Base-by-base conservation (phyloP, 2,113 vertebrate genomes). In the Xiphophorus maculatus region DNA sequence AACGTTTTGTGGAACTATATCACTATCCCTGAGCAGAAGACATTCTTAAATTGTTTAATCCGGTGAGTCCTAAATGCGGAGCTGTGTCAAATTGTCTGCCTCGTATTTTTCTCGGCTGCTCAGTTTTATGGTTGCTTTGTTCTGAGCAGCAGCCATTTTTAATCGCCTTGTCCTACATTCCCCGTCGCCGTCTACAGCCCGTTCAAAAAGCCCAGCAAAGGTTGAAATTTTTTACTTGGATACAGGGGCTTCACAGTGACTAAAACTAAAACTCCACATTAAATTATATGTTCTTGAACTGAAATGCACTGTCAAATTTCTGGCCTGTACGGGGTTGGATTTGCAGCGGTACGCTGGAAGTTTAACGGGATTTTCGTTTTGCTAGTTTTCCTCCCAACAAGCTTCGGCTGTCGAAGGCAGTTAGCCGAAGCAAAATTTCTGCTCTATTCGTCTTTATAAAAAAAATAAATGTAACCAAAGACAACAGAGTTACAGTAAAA, bases 121-220 rank as follows among this genome's bases (percentile, higher is more conserved):
- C 82, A 65, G 84, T 89, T 93, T 93, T 93, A 93, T 92, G 93
- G 92, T 93, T 88, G 95, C 94, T 95, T 95, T 95, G 95, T 95
- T 95, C 94, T 93, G 90, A 79, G 90, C 87, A 92, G 94, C 94
- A 90, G 95, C 95, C 95, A 95, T 95, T 92, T 95, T 95, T 94
- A 95, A 94, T 94, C 93, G 92, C 83, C 90, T 91, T 87, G 90
- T 91, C 90, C 90, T 92, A 89, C 80, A 89, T 92, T 90, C 75
- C 75, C 79, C 80, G 80, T 87, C 83, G 75, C 86, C 80, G 77
- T 79, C 66, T 81, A 74, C 80, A 51, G 61, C 65, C 77, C 85
- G 68, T 27, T 58, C 66, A 33, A 40, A 77, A 77, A 79, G 29
- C 71, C 48, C 14, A 69, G 66, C 73, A 79, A 54, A 63, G 68